Conservation (phyloP, 2,797 vertebrate genomes). For the Eurystomus glaucurus region DNA sequence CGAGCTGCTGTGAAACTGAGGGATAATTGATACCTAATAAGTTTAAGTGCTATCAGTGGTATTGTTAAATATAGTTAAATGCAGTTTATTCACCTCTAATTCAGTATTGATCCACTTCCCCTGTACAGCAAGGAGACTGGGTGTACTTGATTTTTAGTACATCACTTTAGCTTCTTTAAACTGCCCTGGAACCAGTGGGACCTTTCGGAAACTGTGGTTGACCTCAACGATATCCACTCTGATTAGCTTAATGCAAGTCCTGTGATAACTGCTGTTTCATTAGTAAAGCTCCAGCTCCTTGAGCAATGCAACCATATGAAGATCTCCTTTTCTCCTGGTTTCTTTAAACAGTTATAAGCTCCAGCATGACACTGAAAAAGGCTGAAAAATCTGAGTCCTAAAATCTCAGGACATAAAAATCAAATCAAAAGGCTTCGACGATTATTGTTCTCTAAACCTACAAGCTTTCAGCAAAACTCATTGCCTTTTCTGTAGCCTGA, state of each 20-base stretch:
- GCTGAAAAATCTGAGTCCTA: background rate
- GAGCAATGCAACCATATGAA: background rate
- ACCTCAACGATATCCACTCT: background rate
- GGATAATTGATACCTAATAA: constrained; percentile 48
- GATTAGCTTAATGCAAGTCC: constrained; percentile 19
- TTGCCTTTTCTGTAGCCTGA: background rate
- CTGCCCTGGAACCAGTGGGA: constrained; percentile 32
- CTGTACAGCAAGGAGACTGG: background rate
- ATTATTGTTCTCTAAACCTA: background rate
- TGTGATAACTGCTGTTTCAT: constrained; percentile 14
- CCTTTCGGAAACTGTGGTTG: constrained; percentile 28
- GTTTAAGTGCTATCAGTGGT: constrained; percentile 62
- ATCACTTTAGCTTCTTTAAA: background rate
- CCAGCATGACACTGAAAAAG: background rate
- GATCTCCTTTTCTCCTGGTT: background rate
- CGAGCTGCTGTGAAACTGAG: background rate
- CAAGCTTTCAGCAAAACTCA: background rate
- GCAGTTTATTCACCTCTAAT: constrained; percentile 60
- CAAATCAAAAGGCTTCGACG: background rate
- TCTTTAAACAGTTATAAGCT: background rate
- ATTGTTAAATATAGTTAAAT: constrained; percentile 70
- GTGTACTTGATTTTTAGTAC: constrained; percentile 26
- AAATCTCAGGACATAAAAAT: background rate
- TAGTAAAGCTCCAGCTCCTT: background rate
- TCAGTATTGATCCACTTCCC: constrained; percentile 54